Base-by-base conservation (phyloP, 2,888 invertebrate species). In the Eupeodes latifasciatus region DNA sequence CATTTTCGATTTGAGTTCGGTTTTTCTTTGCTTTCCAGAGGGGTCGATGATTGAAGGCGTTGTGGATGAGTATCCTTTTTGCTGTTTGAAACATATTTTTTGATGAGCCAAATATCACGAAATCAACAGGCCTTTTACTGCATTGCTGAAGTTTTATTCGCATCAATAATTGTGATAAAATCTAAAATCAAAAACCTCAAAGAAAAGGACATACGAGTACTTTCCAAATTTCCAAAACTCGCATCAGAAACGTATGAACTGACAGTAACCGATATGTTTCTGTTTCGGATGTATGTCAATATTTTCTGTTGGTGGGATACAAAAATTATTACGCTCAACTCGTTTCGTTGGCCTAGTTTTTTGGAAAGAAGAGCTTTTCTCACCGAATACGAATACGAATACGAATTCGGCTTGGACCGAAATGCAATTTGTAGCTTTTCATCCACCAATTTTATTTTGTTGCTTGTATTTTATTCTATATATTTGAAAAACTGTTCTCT, bases 111-210 rank as follows among this genome's bases (percentile, higher is more conserved):
- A 40, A 14, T 27, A 53, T 7, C 27, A n/a, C 10, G 19, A 62
- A 87, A 89, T 90, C 90, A 90, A 90, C 90, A 90, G 90, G 90
- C 90, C 74, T 89, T 90, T 90, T 89, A 90, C 89, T 90, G 90
- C 90, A 90, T 89, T 90, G 90, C 89, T 81, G 90, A 81, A 71
- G 69, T 83, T 71, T 85, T 71, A 11, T 51, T 19, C n/a, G 2
- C 27, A 10, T 11, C 0, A 1, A 19, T 40, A 1, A 40, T 40
- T 40, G 2, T 5, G 0, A 40, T 0, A 40, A 40, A 7, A 4
- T 40, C 4, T 7, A 7, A 40, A 7, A 40, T 40, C 40, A 9
- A 40, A 40, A 40, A 5, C 9, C 0, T 40, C 1, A 40, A 5
- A 40, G 6, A 4, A 40, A 40, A 40, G 40, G 40, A 40, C 9